These are phyloP conservation scores for Pristionchus maxplancki DNA, from an alignment of 2,888 invertebrate genomes.

Conservation along the genomic window DNA sequence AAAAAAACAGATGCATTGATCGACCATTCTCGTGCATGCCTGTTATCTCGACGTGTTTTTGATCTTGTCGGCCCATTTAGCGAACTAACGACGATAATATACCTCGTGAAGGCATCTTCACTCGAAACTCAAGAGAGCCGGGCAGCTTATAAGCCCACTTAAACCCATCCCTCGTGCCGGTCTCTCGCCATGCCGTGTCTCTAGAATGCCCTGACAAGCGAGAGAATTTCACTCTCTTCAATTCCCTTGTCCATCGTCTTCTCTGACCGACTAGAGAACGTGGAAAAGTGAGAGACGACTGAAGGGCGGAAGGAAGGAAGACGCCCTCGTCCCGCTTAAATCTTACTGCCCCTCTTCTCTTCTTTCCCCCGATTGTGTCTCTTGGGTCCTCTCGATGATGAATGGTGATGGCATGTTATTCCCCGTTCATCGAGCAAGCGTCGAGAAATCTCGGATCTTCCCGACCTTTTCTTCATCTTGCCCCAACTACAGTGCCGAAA, in stretches of 20 bases:
- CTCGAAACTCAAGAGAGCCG: slow-evolving; percentile 6
- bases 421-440: not conserved
- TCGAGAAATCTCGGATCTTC: no score
- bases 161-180: not conserved
- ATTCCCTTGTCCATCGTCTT: not conserved
- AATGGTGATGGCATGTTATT: not conserved
- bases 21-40: not conserved
- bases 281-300: not conserved
- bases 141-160: slow-evolving; percentile 34
- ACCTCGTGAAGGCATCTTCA: not conserved
- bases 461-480: no score
- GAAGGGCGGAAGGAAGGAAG: slow-evolving; percentile 24
- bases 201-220: not conserved
- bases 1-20: not conserved
- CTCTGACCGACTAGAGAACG: not conserved
- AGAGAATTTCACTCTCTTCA: not conserved
- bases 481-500: no score
- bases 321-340: slow-evolving; percentile 21
- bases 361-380: not conserved
- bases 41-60: not conserved
- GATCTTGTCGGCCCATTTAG: no score
- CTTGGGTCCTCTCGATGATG: not conserved
- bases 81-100: no score
- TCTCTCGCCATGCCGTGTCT: not conserved
- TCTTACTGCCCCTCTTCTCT: slow-evolving; percentile 16